These are phyloP conservation scores for Eurois occulta DNA, from an alignment of 2,888 invertebrate species.

Conservation along the genomic window DNA sequence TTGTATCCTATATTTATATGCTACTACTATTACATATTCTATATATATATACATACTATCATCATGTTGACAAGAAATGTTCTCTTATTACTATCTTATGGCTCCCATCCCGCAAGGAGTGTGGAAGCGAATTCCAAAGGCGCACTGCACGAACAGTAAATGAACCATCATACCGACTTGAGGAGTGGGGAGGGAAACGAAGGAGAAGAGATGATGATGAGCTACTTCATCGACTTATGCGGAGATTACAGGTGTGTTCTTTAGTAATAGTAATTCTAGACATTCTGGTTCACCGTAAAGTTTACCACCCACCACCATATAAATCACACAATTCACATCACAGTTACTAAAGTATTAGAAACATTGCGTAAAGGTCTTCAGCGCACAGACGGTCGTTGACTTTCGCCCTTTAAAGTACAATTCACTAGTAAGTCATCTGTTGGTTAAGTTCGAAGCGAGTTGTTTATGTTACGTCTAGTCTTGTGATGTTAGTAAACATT, in stretches of 20 bases:
- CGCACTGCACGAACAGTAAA: no score
- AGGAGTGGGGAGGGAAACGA: no score
- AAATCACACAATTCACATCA: neutral
- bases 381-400: conserved; percentile 53
- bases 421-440: conserved; percentile 38
- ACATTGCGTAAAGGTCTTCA: conserved; percentile 28
- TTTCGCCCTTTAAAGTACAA: conserved; percentile 43
- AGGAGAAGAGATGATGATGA: no score
- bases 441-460: conserved; percentile 1
- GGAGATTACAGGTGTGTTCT: neutral
- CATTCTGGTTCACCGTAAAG: neutral
- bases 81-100: no score
- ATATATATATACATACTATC: no score
- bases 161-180: no score
- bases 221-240: neutral
- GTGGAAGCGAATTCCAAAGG: no score
- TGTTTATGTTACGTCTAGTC: conserved; percentile 34
- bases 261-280: neutral
- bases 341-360: conserved; percentile 5
- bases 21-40: no score
- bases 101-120: no score
- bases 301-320: neutral
- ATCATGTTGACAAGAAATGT: no score
- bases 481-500: conserved; percentile 9
- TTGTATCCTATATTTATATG: no score